phyloP scores from a whole-genome alignment of 2,888 invertebrate species.

The Nysson spinosus region DNA sequence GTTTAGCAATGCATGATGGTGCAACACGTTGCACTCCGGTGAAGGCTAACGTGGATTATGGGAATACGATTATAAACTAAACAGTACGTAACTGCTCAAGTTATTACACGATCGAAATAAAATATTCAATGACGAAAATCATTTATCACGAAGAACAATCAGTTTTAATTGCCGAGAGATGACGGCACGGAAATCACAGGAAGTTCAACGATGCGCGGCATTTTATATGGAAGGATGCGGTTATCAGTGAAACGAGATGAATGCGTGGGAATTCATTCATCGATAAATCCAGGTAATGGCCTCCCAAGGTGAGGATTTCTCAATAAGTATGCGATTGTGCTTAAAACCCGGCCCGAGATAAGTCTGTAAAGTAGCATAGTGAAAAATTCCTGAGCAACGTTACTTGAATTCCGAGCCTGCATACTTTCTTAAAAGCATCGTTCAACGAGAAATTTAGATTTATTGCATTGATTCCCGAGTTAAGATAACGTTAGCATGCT shows the following conservation, averaged over 20 bases:
- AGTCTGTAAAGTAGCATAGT: constrained; percentile 15
- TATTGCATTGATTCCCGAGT: background rate
- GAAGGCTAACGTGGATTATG: too few relatives aligned
- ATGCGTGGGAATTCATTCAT: constrained; percentile 41
- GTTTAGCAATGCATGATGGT: too few relatives aligned
- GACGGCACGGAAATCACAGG: constrained; percentile 18
- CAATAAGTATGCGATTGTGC: constrained; percentile 47
- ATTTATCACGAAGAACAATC: constrained; percentile 1
- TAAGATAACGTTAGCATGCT: too few relatives aligned
- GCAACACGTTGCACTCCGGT: too few relatives aligned
- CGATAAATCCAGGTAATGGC: constrained; percentile 27
- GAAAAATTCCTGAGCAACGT: constrained; percentile 31
- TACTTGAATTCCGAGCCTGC: constrained; percentile 40
- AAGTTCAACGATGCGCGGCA: constrained; percentile 15
- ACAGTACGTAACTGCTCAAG: too few relatives aligned
- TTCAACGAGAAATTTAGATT: background rate
- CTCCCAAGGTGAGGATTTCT: constrained; percentile 46
- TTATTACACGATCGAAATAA: too few relatives aligned
- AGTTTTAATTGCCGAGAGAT: constrained; percentile 3
- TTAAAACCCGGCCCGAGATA: constrained; percentile 34
- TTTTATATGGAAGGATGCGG: constrained; percentile 14
- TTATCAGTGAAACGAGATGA: constrained; percentile 5
- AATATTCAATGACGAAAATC: too few relatives aligned
- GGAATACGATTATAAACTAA: too few relatives aligned
- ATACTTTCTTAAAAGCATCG: constrained; percentile 13